phyloP scores from a whole-genome alignment of 1,140 invertebrate genomes.

The Homalodisca vitripennis region DNA sequence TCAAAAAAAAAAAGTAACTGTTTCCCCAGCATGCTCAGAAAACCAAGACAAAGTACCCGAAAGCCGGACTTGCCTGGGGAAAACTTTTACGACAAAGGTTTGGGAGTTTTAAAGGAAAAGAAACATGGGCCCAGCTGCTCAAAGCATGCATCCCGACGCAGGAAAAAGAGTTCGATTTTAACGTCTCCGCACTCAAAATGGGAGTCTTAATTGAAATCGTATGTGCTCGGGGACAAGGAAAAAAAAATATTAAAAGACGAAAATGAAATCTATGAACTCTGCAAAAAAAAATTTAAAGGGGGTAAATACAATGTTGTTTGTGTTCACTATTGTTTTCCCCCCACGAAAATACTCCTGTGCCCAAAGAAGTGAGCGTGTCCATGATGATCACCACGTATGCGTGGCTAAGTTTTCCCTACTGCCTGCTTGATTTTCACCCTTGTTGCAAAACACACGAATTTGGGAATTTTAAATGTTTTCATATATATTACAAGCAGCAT shows the following conservation, averaged over 20 bases:
- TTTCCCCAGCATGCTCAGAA: conserved; percentile 67
- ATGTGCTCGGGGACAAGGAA: conserved; percentile 78
- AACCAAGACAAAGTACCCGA: conserved; percentile 78
- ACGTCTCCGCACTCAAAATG: conserved; percentile 81
- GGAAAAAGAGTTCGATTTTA: conserved; percentile 61
- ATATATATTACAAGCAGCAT: too few species aligned
- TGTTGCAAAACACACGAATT: too few species aligned
- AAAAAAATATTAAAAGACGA: conserved; percentile 86
- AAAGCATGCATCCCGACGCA: conserved; percentile 61
- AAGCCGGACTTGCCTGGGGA: conserved; percentile 68
- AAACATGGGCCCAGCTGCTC: conserved; percentile 66
- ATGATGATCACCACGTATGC: too few species aligned
- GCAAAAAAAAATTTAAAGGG: conserved; percentile 68
- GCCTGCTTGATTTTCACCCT: too few species aligned
- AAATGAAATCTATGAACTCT: conserved; percentile 70
- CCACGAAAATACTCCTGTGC: too few species aligned
- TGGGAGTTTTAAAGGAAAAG: conserved; percentile 81
- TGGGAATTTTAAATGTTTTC: too few species aligned
- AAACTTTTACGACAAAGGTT: conserved; percentile 75
- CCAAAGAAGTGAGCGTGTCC: too few species aligned
- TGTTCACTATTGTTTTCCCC: conserved; percentile 12
- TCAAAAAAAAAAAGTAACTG: too few species aligned
- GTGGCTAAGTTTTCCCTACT: too few species aligned
- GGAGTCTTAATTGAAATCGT: conserved; percentile 80
- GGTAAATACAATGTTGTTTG: conserved; percentile 51